These are phyloP conservation scores for Drosophila busckii DNA, from an alignment of 1,140 invertebrate genomes.

Conservation along the genomic window DNA sequence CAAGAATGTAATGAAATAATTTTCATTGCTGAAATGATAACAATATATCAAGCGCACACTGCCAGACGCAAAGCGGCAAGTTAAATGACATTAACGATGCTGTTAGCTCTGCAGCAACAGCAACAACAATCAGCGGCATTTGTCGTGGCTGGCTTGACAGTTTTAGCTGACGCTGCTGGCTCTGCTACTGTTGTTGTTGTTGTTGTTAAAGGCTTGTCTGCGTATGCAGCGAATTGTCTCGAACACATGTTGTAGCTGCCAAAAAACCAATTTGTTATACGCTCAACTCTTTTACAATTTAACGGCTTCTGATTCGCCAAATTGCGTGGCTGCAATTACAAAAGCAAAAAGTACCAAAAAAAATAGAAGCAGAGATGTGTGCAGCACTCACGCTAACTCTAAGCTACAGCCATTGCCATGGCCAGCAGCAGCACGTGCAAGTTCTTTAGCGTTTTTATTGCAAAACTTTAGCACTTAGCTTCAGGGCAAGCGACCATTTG, in stretches of 20 bases:
- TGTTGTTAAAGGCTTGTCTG: slow-evolving; percentile 19
- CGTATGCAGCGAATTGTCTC: slow-evolving; percentile 33
- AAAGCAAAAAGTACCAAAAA: too few species aligned
- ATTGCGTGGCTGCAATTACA: slow-evolving; percentile 46
- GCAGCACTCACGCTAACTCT: slow-evolving; percentile 8
- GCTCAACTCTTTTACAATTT: slow-evolving; percentile 53
- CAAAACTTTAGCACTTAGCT: slow-evolving; percentile 45
- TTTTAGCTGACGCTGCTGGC: slow-evolving; percentile 16
- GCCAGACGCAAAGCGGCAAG: slow-evolving; percentile 6
- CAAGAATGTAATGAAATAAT: slow-evolving; percentile 76
- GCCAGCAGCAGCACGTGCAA: slow-evolving; percentile 55
- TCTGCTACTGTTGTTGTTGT: not conserved
- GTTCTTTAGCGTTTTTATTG: slow-evolving; percentile 50
- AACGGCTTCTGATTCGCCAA: slow-evolving; percentile 62
- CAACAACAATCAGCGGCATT: slow-evolving; percentile 11
- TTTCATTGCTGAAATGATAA: slow-evolving; percentile 73
- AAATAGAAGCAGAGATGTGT: not conserved
- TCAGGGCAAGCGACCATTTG: slow-evolving; percentile 39
- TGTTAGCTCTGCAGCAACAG: slow-evolving; percentile 22
- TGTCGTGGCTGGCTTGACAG: slow-evolving; percentile 46
- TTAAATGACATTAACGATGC: slow-evolving; percentile 41
- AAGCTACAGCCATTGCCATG: slow-evolving; percentile 47
- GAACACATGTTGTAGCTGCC: slow-evolving; percentile 41
- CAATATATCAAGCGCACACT: slow-evolving; percentile 72
- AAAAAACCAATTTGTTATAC: slow-evolving; percentile 70